Base-by-base conservation (phyloP, 2,113 vertebrate species). In the Eublepharis macularius region DNA sequence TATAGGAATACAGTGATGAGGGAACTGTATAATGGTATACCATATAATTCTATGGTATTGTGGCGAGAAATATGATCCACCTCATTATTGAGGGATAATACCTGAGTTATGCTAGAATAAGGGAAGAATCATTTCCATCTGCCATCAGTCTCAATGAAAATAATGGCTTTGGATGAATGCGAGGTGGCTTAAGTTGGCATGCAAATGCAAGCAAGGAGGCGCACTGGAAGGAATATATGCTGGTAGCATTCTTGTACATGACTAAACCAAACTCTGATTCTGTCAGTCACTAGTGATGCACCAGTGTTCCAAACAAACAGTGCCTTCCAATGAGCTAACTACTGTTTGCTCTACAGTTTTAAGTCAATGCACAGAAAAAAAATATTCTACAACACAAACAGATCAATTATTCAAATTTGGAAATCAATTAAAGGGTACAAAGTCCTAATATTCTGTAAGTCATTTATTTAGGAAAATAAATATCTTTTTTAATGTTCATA, bases 291-390 rank as follows among this genome's bases (percentile, higher is more conserved):
- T 73, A 63, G 41, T 49, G 12, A 69, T 68, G 84, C 70, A 84
- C 51, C 74, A 70, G 83, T 87, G 72, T 85, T 87, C 86, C 79
- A 66, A 77, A 39, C 29, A 51, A 32, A n/a, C 0, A 16, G 81
- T 91, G 87, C 85, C 49, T 81, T 86, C 68, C 89, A 92, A 78
- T 21, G 74, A 91, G 85, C 92, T 82, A 68, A 77, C 87, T 72
- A 79, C 89, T 84, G 88, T 93, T 92, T 92, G 87, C 88, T 92
- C 89, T 63, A 81, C 89, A 89, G 80, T 26, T 89, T 92, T 91
- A 94, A 91, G 94, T 94, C 77, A 95, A 95, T 91, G 94, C 83
- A 86, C 45, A 34, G 90, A 81, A 86, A 95, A 0, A 87, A 39
- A 92, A 17, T 26, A 90, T 89, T 90, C 88, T 92, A 91, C 88